Percentiles rank a stretch among this genome's conserved stretches.
Conservation (phyloP, 2,797 vertebrate species). For the Sphenopsis melanotis region DNA sequence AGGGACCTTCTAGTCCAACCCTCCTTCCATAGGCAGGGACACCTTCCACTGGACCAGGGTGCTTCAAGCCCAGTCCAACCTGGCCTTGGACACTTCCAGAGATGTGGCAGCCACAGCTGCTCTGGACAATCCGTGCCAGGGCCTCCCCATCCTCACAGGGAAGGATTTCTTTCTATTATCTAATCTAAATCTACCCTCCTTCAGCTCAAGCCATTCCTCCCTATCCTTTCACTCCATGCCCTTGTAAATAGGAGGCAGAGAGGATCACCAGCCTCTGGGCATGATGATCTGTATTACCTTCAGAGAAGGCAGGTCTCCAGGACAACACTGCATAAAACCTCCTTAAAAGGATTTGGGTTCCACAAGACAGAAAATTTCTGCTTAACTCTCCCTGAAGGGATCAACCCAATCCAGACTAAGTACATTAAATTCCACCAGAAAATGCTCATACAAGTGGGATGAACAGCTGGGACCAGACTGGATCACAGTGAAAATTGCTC, state of each 20-base stretch:
- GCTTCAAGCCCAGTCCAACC: accelerated
- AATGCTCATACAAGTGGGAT: accelerated
- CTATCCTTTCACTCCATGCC: neutral
- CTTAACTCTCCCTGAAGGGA: conserved; percentile 20
- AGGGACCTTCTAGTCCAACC: neutral
- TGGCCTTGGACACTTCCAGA: neutral
- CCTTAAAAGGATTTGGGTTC: neutral
- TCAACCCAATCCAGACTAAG: neutral
- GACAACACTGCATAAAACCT: neutral
- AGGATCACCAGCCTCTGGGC: neutral
- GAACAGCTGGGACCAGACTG: neutral
- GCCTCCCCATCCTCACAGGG: accelerated
- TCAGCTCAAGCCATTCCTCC: neutral
- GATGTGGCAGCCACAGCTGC: neutral
- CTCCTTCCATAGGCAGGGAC: neutral
- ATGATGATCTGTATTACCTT: neutral
- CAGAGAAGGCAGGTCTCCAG: neutral
- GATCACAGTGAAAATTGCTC: neutral
- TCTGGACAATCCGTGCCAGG: neutral
- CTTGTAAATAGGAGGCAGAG: neutral
- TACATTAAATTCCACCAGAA: neutral
- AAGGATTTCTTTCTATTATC: neutral
- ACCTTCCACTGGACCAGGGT: accelerated
- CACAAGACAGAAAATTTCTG: neutral
- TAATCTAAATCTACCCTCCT: neutral